Evolutionary conservation across 1,140 invertebrate species (phyloP), one percentile per base, ranked within the genome.

Genomic region (Ridgeia piscesae): DNA sequence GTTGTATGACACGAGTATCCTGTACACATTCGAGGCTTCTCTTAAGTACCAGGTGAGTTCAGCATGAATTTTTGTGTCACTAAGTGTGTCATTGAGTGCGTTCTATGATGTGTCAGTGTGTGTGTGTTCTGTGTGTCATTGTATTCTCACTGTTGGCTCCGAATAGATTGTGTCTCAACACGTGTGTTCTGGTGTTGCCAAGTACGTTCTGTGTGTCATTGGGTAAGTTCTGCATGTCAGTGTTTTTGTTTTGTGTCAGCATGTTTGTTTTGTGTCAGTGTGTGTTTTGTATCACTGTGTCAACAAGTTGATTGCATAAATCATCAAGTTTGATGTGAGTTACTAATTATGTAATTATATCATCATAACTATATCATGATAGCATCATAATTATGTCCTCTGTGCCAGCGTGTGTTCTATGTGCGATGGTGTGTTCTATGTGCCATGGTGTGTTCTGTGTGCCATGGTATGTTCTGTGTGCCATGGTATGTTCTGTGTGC

Each of bases 1-100:
- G 96, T 95, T 99, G 6, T 99, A 97, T 95, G 99, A 99, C 94
- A 99, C 98, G 1, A 98, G 98, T 94, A 98, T 99, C 34, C 97
- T 98, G 91, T 98, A 98, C 95, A 98, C 98, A 1, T 99, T 97
- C 96, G 98, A 99, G 94, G 98, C 98, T 94, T 99, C 98, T 33
- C 95, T 97, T 1, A 98, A 98, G 95, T 99, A 98, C 95, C 95
- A 97, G 89, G 97, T 98, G 34, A 17, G 58, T 6, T 77, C 58
- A 77, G 58, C 27, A 17, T 77, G 58, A 77, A 42, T 1, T 2
- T 77, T 2, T 27, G 27, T 77, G 27, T 77, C 27, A 31, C 58
- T 2, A 21, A 77, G 17, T 21, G 2, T 27, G 58, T 77, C 17
- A 14, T 9, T 21, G 0, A 77, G 0, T 27, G 17, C 27, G 58